A percentile compares a stretch with the other conserved stretches of the same genome.
Conservation (phyloP, 2,113 vertebrate species). For the Corvus moneduloides region DNA sequence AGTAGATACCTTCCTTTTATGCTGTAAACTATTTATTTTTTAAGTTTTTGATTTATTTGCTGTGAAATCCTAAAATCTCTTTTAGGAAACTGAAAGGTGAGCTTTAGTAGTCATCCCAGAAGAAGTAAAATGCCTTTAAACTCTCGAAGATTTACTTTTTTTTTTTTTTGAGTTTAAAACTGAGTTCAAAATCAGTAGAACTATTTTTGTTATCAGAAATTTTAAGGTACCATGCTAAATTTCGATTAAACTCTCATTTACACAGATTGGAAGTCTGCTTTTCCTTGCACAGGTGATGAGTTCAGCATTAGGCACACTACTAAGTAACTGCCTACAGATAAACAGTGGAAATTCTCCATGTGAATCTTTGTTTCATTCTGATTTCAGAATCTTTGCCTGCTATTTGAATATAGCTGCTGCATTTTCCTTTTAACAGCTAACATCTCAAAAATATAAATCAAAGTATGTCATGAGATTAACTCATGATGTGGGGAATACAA, state of each 20-base stretch:
- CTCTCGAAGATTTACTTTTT: background rate
- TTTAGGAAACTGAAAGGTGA: background rate
- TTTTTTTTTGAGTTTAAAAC: background rate
- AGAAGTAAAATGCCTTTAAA: background rate
- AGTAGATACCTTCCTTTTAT: background rate
- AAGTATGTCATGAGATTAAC: background rate
- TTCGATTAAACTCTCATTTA: background rate
- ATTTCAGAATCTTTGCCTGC: background rate
- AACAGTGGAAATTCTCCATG: background rate
- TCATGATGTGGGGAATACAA: background rate
- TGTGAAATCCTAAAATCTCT: background rate
- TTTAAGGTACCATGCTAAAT: background rate
- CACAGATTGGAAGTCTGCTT: background rate
- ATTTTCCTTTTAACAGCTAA: background rate
- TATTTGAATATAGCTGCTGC: background rate
- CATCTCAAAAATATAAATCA: background rate
- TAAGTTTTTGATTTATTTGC: background rate
- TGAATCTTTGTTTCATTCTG: background rate
- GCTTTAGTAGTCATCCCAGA: background rate
- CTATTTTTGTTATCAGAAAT: background rate
- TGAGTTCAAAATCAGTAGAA: background rate
- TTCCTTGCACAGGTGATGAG: background rate
- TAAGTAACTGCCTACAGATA: background rate
- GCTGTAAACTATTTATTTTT: background rate
- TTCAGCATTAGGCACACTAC: background rate